A percentile compares a stretch with the other conserved stretches of the same genome.
These are phyloP conservation scores for Lymantria dispar DNA, from an alignment of 2,888 invertebrate species.

Conservation along the genomic window DNA sequence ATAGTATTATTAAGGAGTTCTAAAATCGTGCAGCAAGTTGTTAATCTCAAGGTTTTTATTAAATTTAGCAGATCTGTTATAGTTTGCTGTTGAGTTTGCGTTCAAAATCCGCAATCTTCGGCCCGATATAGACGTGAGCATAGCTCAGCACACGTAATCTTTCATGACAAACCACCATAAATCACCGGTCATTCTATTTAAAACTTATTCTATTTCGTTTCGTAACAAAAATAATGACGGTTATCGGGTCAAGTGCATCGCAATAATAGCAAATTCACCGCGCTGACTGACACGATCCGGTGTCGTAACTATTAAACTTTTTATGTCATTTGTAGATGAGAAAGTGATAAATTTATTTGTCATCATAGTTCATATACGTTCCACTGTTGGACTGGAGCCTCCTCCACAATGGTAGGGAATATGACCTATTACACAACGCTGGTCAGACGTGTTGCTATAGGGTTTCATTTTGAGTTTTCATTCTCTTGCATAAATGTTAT, in stretches of 20 bases:
- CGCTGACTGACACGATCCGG: slow-evolving; percentile 17
- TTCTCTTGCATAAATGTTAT: no score
- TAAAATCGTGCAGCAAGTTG: no score
- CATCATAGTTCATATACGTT: no score
- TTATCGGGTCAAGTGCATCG: slow-evolving; percentile 46
- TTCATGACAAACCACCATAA: slow-evolving; percentile 15
- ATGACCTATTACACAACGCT: no score
- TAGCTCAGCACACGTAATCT: slow-evolving; percentile 10
- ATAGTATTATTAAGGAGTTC: no score
- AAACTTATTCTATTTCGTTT: slow-evolving; percentile 8
- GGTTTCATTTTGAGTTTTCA: no score
- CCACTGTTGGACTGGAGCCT: no score
- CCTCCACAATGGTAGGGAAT: no score
- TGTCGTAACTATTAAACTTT: slow-evolving; percentile 4
- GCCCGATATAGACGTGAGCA: slow-evolving; percentile 19
- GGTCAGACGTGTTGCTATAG: no score
- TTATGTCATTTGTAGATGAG: neutral
- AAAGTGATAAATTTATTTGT: neutral
- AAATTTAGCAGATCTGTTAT: neutral
- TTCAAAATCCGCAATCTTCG: neutral
- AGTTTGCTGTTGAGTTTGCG: neutral
- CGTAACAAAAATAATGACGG: slow-evolving; percentile 20
- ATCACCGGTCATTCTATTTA: slow-evolving; percentile 11
- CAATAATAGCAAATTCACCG: slow-evolving; percentile 33
- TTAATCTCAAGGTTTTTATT: neutral